Evolutionary conservation across 2,113 vertebrate species (phyloP).

Genomic region (Pygoscelis adeliae): DNA sequence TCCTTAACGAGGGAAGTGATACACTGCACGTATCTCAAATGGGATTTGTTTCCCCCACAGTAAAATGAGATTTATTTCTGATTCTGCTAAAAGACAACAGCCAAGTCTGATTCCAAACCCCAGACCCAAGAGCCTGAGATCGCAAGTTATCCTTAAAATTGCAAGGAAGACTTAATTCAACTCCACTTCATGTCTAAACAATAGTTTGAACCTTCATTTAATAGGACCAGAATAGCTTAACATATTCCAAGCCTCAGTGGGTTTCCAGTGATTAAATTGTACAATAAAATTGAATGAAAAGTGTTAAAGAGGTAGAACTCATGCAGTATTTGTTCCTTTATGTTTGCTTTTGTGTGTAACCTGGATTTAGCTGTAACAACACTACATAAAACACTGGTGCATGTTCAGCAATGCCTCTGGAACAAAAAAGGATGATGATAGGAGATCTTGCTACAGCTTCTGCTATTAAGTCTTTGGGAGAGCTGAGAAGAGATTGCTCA

Average conservation of each 20-base stretch:
- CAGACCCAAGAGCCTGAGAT: neutral
- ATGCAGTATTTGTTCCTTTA: neutral
- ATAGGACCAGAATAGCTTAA: neutral
- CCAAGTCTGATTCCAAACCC: neutral
- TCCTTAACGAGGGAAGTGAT: neutral
- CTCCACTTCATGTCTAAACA: neutral
- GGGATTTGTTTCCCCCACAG: neutral
- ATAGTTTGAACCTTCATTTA: neutral
- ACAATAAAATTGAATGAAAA: conserved; percentile 1
- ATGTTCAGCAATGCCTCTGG: neutral
- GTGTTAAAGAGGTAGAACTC: neutral
- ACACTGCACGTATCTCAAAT: neutral
- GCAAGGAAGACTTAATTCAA: neutral
- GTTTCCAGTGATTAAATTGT: neutral
- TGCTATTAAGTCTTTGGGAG: conserved; percentile 54
- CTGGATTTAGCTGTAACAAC: conserved; percentile 1
- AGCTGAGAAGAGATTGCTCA: conserved; percentile 53
- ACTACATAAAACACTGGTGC: neutral
- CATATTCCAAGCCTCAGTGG: neutral
- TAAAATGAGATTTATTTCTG: neutral
- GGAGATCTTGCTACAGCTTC: conserved; percentile 55
- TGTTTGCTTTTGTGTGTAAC: neutral
- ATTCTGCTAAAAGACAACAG: neutral
- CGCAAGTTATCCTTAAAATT: neutral
- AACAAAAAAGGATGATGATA: conserved; percentile 47